Evolutionary conservation across 2,113 vertebrate genomes (phyloP), one percentile per base, ranked within the genome.

Genomic region (Solea solea): DNA sequence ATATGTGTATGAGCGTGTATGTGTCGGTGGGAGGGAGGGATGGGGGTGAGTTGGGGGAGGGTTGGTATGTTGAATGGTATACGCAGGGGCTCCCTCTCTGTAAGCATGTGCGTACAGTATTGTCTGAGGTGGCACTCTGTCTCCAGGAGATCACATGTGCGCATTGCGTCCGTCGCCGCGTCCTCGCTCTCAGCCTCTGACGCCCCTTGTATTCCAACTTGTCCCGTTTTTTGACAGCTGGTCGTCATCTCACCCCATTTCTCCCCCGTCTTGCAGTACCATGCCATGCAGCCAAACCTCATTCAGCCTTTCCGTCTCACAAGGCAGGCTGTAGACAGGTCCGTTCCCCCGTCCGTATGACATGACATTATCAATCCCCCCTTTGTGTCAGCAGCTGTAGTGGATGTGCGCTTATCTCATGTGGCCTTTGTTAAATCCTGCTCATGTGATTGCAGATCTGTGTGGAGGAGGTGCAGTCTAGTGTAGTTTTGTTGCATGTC

Each of bases 401-500:
- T 50, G 76, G 69, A 82, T 60, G 64, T 53, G 79, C 58, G 71
- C 64, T 67, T 83, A 80, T 89, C 87, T 87, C 79, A 81, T 58
- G 78, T 80, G 86, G 82, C 85, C 89, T 90, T 86, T 89, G 73
- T 89, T 74, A 61, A 83, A 80, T 71, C 42, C 61, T 64, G 61
- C 69, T 53, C 80, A 67, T 87, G 84, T 85, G 80, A 90, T 70
- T 74, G 78, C 84, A 73, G 82, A 77, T 78, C 65, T 81, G 56
- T 41, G 65, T 68, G 10, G 59, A 13, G 55, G 34, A 48, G 57
- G 48, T 60, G 64, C 57, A 54, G 46, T 51, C 58, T 40, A 9
- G n/a, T 65, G 42, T 56, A 27, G 56, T 62, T 21, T 67, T 71
- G 14, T 62, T 53, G 11, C 21, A 13, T 67, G 58, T 74, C 16